Evolutionary conservation across 1,140 invertebrate species (phyloP).

Genomic region (Luehdorfia chinensis): DNA sequence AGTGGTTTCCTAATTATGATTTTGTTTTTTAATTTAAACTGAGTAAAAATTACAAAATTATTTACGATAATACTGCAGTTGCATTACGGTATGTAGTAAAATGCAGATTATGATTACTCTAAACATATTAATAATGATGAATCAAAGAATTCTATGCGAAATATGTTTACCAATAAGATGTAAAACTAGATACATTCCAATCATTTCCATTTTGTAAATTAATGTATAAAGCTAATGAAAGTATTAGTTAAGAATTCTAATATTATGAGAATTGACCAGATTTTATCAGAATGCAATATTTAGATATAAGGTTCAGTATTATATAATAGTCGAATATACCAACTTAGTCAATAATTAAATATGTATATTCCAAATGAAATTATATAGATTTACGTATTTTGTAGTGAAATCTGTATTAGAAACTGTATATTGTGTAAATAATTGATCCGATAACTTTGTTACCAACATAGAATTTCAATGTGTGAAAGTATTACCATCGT

Average conservation of each 20-base stretch:
- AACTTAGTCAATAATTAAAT: conserved; percentile 59
- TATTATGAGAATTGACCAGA: conserved; percentile 69
- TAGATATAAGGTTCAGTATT: conserved; percentile 72
- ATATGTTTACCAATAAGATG: background rate
- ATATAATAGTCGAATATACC: conserved; percentile 66
- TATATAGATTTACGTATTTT: conserved; percentile 33
- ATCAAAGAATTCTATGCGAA: background rate
- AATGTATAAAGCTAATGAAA: conserved; percentile 53
- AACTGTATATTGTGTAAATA: conserved; percentile 65
- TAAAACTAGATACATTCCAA: conserved; percentile 46
- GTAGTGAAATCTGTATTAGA: conserved; percentile 22
- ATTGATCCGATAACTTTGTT: conserved; percentile 15
- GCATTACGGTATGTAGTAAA: too few relatives aligned
- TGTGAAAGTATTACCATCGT: conserved; percentile 34
- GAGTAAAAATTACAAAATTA: too few relatives aligned
- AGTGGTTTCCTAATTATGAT: too few relatives aligned
- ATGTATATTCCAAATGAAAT: conserved; percentile 58
- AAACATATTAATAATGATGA: background rate
- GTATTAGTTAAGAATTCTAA: conserved; percentile 45
- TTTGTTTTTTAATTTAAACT: too few relatives aligned
- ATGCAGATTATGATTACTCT: too few relatives aligned
- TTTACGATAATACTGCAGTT: too few relatives aligned
- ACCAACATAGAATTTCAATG: conserved; percentile 19
- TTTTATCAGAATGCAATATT: conserved; percentile 76
- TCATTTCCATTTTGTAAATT: conserved; percentile 49